A percentile compares a stretch with the other conserved stretches of the same genome.
phyloP scores from a whole-genome alignment of 2,888 invertebrate genomes.

The Baronia brevicornis region DNA sequence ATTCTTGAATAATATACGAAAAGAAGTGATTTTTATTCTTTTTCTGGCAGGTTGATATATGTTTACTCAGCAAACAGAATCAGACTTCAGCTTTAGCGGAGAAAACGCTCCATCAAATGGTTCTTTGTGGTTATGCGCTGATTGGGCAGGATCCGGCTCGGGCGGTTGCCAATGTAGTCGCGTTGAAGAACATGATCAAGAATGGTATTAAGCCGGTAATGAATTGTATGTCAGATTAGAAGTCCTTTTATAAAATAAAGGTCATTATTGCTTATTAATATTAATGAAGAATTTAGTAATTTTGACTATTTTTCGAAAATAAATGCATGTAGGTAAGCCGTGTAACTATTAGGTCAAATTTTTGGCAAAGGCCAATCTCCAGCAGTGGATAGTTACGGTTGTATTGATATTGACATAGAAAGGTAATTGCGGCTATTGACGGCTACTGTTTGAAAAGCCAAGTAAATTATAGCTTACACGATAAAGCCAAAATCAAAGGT shows the following conservation, averaged over 20 bases:
- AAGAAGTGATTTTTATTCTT: background rate
- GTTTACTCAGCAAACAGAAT: constrained; percentile 42
- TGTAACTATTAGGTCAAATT: too few relatives aligned
- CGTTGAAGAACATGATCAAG: constrained; percentile 51
- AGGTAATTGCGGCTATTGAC: too few relatives aligned
- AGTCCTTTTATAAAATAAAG: background rate
- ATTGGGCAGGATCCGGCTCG: constrained; percentile 63
- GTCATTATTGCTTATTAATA: too few relatives aligned
- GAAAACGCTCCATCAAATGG: constrained; percentile 65
- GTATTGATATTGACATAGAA: too few relatives aligned
- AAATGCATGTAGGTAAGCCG: too few relatives aligned
- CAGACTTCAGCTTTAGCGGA: constrained; percentile 51
- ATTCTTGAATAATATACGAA: background rate
- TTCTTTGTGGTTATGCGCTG: constrained; percentile 62
- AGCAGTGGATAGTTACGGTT: too few relatives aligned
- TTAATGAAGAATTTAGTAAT: background rate
- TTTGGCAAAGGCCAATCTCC: too few relatives aligned
- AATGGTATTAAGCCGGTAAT: constrained; percentile 48
- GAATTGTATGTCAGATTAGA: background rate
- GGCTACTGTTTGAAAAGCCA: too few relatives aligned
- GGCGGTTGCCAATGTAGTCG: constrained; percentile 46
- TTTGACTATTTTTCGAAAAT: too few relatives aligned
- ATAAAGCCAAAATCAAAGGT: too few relatives aligned
- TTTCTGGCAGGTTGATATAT: constrained; percentile 39
- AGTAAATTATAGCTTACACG: too few relatives aligned